Evolutionary conservation across 2,797 vertebrate species (phyloP), one percentile per base, ranked within the genome.

Genomic region (Decapterus maruadsi): DNA sequence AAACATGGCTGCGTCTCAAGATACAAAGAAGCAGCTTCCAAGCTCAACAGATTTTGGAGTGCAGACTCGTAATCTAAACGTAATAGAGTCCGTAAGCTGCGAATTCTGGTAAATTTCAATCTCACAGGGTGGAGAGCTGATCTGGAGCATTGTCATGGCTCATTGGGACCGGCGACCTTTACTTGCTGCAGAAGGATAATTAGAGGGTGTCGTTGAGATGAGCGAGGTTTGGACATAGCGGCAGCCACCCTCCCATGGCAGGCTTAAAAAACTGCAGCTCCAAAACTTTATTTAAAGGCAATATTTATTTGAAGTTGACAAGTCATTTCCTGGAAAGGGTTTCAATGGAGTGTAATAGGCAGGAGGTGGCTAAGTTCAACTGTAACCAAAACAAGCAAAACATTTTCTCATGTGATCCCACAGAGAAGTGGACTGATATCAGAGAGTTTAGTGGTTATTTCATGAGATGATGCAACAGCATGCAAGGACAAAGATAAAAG

Each of bases 271-370:
- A 51, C 20, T 48, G 69, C 85, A 77, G 72, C 66, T 81, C 56
- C 43, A 63, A 74, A 74, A 34, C 60, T 77, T 83, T 85, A 86
- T 83, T 86, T 86, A 55, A 26, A 84, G 65, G 79, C 75, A 51
- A 68, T 75, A 85, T 93, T 92, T 89, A 92, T 90, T 91, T 86
- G 66, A 90, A 82, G 79, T 69, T 81, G 80, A 88, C 84, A 72
- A 78, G 29, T 86, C 84, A 68, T 90, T 90, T 91, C 85, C 91
- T 89, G 89, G 90, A 83, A 86, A 50, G 48, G 48, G 54, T 22
- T 80, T 83, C 60, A 71, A 72, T 61, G 36, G 78, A 63, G 72
- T 55, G 80, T 70, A 69, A 84, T 26, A 45, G 29, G 63, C 57
- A 55, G 5, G 17, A 75, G 60, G 43, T 70, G 69, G 65, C 81